Evolutionary conservation across 2,888 invertebrate species (phyloP), one percentile per base, ranked within the genome.

Genomic region (Bombylius discolor): DNA sequence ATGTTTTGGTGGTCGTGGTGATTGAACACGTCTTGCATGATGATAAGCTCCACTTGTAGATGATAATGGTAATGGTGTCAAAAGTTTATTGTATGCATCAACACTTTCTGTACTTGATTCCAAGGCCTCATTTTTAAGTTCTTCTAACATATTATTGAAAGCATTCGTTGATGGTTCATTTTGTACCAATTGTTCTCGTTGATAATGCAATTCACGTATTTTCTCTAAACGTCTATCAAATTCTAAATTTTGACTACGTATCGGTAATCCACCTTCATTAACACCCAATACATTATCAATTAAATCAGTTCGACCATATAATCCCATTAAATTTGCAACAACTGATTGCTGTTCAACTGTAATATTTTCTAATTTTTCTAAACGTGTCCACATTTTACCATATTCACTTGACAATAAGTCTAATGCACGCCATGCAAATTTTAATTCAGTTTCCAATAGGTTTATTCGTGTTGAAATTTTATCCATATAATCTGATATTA

Each of bases 331-430:
- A 68, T 92, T 92, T 53, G 87, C 83, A 65, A 94, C 91, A 48
- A 93, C 91, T 64, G 88, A 87, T 71, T 93, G 93, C 71, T 94
- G 94, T 68, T 93, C 92, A 70, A 86, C 83, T 5, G 93, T 80
- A 59, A 93, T 79, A 32, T 87, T 82, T 70, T 94, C 93, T 36
- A 94, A 76, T 71, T 92, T 89, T 68, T 94, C 93, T 58, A 94
- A 76, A 49, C 92, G 79, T 67, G 89, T 89, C 92, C 93, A 94
- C 87, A 94, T 94, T 70, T 90, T 88, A 53, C 92, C 88, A 67
- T 93, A 94, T 70, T 94, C 94, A 67, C 89, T 89, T 46, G 91
- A 91, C 42, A 94, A 81, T 53, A 94, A 78, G 69, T 94, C 93
- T 56, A 94, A 78, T 4, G 93, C 92, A 61, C 92, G 81, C 93